Percentiles rank a stretch among this genome's conserved stretches.
Conservation (phyloP, 1,140 invertebrate genomes). For the Microplitis mediator region DNA sequence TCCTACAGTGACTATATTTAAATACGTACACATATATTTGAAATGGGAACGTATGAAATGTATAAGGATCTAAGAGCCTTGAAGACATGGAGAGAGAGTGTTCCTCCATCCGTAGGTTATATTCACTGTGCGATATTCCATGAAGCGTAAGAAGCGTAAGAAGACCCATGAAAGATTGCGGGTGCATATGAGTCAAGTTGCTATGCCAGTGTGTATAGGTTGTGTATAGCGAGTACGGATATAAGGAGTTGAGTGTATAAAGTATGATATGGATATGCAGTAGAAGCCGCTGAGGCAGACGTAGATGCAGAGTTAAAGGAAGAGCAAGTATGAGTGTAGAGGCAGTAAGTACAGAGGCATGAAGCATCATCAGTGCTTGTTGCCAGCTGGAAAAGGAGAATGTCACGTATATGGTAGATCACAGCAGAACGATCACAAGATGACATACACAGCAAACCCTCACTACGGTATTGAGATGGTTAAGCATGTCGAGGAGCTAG, state of each 20-base stretch:
- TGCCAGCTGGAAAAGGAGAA: too few relatives aligned
- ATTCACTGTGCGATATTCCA: constrained; percentile 49
- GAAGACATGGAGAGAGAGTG: background rate
- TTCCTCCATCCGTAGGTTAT: constrained; percentile 35
- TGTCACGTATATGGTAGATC: background rate
- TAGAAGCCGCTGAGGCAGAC: too few relatives aligned
- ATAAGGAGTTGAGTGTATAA: too few relatives aligned
- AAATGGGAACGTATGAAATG: background rate
- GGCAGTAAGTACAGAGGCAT: constrained; percentile 5
- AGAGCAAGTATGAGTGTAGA: background rate
- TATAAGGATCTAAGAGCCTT: background rate
- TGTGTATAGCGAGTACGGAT: background rate
- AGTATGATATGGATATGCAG: too few relatives aligned
- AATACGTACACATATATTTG: constrained; percentile 5
- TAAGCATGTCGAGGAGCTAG: constrained; percentile 19
- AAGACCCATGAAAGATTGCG: constrained; percentile 48
- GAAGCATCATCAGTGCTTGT: too few relatives aligned
- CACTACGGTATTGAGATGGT: constrained; percentile 35
- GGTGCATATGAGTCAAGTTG: constrained; percentile 38
- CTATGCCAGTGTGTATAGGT: background rate
- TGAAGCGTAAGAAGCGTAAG: constrained; percentile 53
- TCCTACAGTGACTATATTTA: constrained; percentile 15
- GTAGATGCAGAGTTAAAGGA: too few relatives aligned
- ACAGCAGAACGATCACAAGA: constrained; percentile 63
- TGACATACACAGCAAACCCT: constrained; percentile 52